Evolutionary conservation across 2,113 vertebrate species (phyloP).

Genomic region (Todiramphus saurophagus): DNA sequence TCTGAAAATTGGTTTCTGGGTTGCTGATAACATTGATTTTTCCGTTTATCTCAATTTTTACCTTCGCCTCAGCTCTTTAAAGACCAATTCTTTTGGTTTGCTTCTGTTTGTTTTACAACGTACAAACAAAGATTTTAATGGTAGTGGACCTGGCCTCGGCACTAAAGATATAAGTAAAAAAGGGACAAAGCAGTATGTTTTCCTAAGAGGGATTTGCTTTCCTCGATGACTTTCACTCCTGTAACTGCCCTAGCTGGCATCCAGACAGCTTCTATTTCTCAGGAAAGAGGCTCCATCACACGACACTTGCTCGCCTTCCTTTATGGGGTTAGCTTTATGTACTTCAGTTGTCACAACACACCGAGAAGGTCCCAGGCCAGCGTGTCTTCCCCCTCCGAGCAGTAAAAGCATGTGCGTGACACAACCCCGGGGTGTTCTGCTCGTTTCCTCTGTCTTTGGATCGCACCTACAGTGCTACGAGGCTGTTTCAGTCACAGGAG

Average conservation of each 20-base stretch:
- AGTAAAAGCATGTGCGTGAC: fast-evolving
- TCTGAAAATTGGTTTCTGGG: background rate
- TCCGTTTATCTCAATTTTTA: background rate
- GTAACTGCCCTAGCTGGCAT: background rate
- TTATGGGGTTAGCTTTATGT: background rate
- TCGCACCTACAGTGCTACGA: fast-evolving
- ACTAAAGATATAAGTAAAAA: background rate
- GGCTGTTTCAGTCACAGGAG: fast-evolving
- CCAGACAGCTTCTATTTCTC: background rate
- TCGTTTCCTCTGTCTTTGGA: background rate
- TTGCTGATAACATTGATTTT: conserved; percentile 11
- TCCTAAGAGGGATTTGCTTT: background rate
- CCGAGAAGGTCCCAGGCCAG: no score
- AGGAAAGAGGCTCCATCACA: no score
- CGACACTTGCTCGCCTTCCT: background rate
- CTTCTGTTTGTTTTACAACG: background rate
- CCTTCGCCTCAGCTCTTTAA: background rate
- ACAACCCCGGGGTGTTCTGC: fast-evolving
- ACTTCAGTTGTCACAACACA: background rate
- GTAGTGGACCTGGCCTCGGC: background rate
- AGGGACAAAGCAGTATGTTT: background rate
- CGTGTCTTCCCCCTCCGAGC: fast-evolving
- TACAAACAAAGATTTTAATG: background rate
- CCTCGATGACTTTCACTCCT: background rate
- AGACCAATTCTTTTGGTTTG: background rate